Evolutionary conservation across 2,888 invertebrate species (phyloP), one percentile per base, ranked within the genome.

Genomic region (Mactromeris polynyma): DNA sequence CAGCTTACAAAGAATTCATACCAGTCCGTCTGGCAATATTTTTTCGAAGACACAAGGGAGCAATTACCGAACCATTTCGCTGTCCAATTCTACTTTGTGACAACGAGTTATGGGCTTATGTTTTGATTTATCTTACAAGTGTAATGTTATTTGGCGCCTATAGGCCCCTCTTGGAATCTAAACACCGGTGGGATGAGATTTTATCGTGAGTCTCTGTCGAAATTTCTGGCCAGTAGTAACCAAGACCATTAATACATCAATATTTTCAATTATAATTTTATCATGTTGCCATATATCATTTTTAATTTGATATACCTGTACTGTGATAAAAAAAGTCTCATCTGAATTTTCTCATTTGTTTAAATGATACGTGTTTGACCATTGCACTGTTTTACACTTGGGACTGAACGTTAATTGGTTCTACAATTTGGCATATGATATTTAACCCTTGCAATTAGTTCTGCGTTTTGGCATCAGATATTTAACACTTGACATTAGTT

Each of bases 11-110:
- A 33, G 17, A 31, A 69, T 69, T 54, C 69, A 14, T 69, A 69
- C 69, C 69, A 69, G 1, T 31, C 2, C 6, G 69, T 69, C 69
- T 69, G 69, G 69, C 31, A 4, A 31, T 69, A 69, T 31, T 69
- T 69, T 69, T 31, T 33, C 14, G 31, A 69, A 33, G 31, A 69
- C 69, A 69, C 69, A 14, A 14, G 69, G 69, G 69, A 69, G 17
- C 69, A 69, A 31, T 69, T 69, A 69, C 69, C 9, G n/a, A 14
- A 33, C 69, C 69, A 69, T 31, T 33, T 69, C 33, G 31, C 31
- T 69, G 69, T 69, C 69, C 69, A 69, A 33, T 69, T 69, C 69
- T 69, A 69, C 69, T 69, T 69, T 69, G 69, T 33, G 69, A 69
- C 31, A 31, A 33, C 9, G 69, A 69, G 33, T 69, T 69, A 69